Evolutionary conservation across 2,888 invertebrate species (phyloP), one percentile per base, ranked within the genome.

Genomic region (Spilarctia lutea): DNA sequence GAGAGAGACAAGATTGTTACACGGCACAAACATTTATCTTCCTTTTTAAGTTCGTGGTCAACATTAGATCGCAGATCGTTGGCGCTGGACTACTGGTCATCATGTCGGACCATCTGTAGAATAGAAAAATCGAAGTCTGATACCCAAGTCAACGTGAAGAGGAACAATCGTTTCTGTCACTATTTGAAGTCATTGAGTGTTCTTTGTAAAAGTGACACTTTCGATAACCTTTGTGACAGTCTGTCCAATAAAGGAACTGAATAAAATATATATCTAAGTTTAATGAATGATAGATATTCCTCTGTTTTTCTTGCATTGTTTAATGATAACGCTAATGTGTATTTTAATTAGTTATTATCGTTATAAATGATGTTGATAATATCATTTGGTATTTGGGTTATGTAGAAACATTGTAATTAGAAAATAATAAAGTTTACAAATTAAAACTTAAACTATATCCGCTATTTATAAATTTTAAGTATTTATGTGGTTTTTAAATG

Each of bases 91-190:
- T 98, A 97, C 89, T 96, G 98, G 91, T 96, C 98, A 0, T 89
- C 94, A 1, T 94, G 98, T 80, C 96, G 98, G 52, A 91, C 96
- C 27, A 97, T 98, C 74, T 97, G 97, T 81, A 96, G 98, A 80
- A 94, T 96, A 65, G 98, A 98, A 88, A 96, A 96, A 82, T 86
- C 85, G 24, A 97, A 97, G 85, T 96, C 96, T 52, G 96, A 96
- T 68, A 91, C 87, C 42, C 97, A 96, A 84, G 93, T 73, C 20
- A 68, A 24, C 52, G 52, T 89, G 2, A 97, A 98, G 88, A 96
- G 98, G 77, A 97, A 97, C 78, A 98, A 97, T 86, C 96, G 98
- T 74, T 98, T 97, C 92, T 97, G 97, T 91, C 98, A 98, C 90
- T 98, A 98, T 92, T 94, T 98, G n/a, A 96, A 97, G 82, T 96